Evolutionary conservation across 2,888 invertebrate species (phyloP).

Genomic region (Kryphioiulus occultus): DNA sequence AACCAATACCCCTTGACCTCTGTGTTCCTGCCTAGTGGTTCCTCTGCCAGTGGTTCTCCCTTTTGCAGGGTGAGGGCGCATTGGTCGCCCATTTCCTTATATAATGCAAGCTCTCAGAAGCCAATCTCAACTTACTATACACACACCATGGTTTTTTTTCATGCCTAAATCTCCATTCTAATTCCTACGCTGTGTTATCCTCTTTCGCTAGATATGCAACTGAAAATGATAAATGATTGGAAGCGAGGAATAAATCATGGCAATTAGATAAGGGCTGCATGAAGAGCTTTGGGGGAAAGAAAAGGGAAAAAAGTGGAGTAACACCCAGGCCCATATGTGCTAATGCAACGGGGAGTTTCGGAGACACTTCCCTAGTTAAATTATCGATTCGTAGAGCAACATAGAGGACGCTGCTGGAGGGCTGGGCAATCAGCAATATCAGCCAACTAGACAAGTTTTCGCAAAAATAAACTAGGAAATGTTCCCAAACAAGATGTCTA

Average conservation of each 20-base stretch:
- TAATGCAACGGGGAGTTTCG: background rate
- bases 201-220: background rate
- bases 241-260: conserved; percentile 1
- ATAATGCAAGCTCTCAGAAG: background rate
- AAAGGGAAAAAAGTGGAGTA: background rate
- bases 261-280: conserved; percentile 17
- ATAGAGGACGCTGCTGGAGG: background rate
- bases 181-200: background rate
- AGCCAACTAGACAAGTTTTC: background rate
- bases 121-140: background rate
- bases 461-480: background rate
- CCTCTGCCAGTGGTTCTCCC: background rate
- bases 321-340: background rate
- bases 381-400: background rate
- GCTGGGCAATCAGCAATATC: background rate
- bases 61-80: background rate
- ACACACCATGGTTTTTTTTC: background rate
- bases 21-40: too few species aligned
- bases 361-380: conserved; percentile 8
- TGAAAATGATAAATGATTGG: conserved; percentile 23
- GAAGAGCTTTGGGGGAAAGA: background rate
- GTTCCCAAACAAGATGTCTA: background rate
- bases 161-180: background rate
- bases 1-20: too few species aligned
- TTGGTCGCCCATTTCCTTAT: background rate